Conservation (phyloP, 1,140 invertebrate genomes). For the Anoplolepis gracilipes region DNA sequence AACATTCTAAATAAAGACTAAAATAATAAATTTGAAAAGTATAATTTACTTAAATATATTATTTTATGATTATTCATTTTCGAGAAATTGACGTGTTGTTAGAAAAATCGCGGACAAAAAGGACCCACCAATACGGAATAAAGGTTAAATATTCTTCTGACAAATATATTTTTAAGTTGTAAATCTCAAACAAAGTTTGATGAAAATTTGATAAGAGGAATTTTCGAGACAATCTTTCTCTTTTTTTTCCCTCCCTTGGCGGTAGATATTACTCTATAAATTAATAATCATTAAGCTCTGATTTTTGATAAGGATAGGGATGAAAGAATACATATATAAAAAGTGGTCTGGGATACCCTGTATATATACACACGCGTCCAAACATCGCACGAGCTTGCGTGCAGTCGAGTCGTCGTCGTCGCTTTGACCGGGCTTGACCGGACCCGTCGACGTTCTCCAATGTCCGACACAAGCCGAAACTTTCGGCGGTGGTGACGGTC, state of each 20-base stretch:
- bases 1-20: too few relatives aligned
- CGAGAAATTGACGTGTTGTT: too few relatives aligned
- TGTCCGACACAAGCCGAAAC: slow-evolving; percentile 28
- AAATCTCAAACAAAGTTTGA: background rate
- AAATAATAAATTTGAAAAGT: too few relatives aligned
- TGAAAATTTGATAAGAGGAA: background rate
- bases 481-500: slow-evolving; percentile 21
- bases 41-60: too few relatives aligned
- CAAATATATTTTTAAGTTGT: background rate
- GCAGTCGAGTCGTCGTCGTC: slow-evolving; percentile 45
- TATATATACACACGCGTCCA: background rate
- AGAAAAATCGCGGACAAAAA: too few relatives aligned
- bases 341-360: background rate
- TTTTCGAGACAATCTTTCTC: too few relatives aligned
- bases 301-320: background rate
- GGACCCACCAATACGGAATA: too few relatives aligned
- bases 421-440: slow-evolving; percentile 39
- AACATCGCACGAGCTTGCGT: slow-evolving; percentile 26
- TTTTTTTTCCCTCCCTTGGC: background rate
- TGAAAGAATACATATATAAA: background rate
- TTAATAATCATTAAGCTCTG: background rate
- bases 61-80: too few relatives aligned
- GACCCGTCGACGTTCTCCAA: slow-evolving; percentile 17
- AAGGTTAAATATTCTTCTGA: background rate
- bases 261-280: background rate